phyloP scores from a whole-genome alignment of 2,888 invertebrate genomes.

The Galerucella pusilla region DNA sequence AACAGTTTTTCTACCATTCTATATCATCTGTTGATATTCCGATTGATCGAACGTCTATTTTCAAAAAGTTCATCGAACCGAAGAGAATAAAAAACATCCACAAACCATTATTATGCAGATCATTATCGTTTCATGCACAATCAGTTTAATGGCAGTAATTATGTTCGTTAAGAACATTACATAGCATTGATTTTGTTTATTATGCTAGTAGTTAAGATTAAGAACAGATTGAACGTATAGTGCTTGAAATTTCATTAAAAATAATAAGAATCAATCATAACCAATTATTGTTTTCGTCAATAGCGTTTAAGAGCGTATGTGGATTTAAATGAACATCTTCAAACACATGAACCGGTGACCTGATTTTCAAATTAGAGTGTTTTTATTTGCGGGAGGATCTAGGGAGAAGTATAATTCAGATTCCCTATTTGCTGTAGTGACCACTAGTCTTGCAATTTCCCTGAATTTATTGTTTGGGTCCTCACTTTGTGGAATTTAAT shows the following conservation, averaged over 20 bases:
- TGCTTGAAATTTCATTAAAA: constrained; percentile 14
- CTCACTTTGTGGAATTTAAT: too few species aligned
- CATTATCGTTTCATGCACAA: constrained; percentile 18
- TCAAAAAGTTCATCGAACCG: constrained; percentile 29
- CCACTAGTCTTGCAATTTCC: too few species aligned
- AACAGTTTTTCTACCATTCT: neutral
- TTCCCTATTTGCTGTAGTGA: too few species aligned
- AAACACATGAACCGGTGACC: too few species aligned
- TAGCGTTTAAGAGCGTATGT: neutral
- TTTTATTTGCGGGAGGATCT: too few species aligned
- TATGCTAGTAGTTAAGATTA: constrained; percentile 14
- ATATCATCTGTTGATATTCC: constrained; percentile 29
- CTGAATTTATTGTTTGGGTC: too few species aligned
- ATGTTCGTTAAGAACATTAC: constrained; percentile 18
- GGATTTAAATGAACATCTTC: too few species aligned
- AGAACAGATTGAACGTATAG: neutral
- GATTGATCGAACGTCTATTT: constrained; percentile 18
- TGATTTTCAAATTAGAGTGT: too few species aligned
- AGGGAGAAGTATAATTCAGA: too few species aligned
- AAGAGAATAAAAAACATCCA: neutral
- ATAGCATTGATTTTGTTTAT: constrained; percentile 19
- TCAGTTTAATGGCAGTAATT: constrained; percentile 16
- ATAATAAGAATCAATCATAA: constrained; percentile 7
- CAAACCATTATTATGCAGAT: constrained; percentile 7
- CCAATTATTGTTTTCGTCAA: neutral